phyloP scores from a whole-genome alignment of 2,797 vertebrate species.

The Gephyroberyx darwinii region DNA sequence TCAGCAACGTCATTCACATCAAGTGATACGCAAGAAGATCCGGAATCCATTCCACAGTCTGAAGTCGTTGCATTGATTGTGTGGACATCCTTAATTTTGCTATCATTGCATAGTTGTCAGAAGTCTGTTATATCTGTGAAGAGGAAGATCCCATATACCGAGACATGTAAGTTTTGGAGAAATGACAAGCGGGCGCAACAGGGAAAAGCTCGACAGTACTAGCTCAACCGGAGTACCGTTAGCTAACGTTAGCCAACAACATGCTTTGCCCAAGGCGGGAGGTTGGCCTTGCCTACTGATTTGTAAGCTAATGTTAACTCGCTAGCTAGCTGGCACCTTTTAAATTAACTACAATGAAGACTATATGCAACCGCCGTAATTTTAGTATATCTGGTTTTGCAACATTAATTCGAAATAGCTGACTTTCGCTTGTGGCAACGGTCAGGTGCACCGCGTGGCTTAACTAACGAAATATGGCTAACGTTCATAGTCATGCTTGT shows the following conservation, averaged over 20 bases:
- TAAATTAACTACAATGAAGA: accelerated
- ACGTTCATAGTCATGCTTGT: slow-evolving; percentile 62
- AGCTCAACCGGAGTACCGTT: slow-evolving; percentile 12
- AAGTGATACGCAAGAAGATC: slow-evolving; percentile 56
- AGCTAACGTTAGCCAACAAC: slow-evolving; percentile 60
- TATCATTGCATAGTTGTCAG: neutral
- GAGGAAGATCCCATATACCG: slow-evolving; percentile 25
- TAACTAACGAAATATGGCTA: slow-evolving; percentile 29
- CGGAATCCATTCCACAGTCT: slow-evolving; percentile 40
- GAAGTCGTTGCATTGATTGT: slow-evolving; percentile 50
- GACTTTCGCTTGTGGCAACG: neutral
- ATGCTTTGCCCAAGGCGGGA: slow-evolving; percentile 75
- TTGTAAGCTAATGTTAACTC: neutral
- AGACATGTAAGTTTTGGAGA: slow-evolving; percentile 74
- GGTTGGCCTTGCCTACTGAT: slow-evolving; percentile 56
- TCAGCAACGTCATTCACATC: slow-evolving; percentile 60
- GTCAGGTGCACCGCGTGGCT: slow-evolving; percentile 71
- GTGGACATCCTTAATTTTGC: slow-evolving; percentile 33
- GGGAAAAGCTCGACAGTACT: slow-evolving; percentile 11
- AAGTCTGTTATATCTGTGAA: slow-evolving; percentile 15
- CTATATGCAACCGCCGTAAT: neutral
- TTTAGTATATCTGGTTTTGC: accelerated
- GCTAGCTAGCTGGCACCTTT: neutral
- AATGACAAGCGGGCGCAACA: neutral
- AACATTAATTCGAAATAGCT: neutral